Conservation (phyloP, 2,797 vertebrate species). For the Scyliorhinus canicula region DNA sequence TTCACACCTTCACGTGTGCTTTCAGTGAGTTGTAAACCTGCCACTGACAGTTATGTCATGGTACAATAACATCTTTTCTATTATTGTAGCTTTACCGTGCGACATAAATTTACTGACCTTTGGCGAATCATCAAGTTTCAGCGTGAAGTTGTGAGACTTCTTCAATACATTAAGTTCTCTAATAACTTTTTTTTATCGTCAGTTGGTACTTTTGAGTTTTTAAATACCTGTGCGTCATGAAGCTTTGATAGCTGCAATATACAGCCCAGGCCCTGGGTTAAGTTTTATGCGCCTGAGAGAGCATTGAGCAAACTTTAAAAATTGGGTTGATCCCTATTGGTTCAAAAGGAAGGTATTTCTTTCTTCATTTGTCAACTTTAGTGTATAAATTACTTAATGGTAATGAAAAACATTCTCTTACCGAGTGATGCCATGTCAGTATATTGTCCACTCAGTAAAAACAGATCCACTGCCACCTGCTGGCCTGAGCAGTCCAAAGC, state of each 20-base stretch:
- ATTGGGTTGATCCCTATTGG: not conserved
- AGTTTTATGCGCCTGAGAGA: not conserved
- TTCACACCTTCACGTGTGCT: not conserved
- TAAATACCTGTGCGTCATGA: not conserved
- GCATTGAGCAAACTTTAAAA: not conserved
- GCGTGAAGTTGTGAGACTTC: not conserved
- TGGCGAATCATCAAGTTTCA: not conserved
- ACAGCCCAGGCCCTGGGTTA: not conserved
- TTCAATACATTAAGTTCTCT: not conserved
- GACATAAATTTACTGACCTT: not conserved
- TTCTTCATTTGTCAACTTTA: not conserved
- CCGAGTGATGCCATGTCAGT: conserved; percentile 88
- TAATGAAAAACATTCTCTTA: conserved; percentile 52
- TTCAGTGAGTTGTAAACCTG: not conserved
- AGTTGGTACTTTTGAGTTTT: not conserved
- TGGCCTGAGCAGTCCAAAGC: conserved; percentile 97
- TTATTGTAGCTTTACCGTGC: not conserved
- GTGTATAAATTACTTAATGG: not conserved
- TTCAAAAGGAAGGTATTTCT: not conserved
- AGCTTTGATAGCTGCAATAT: not conserved
- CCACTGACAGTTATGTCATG: too few species aligned
- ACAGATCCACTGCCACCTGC: conserved; percentile 91
- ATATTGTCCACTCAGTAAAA: conserved; percentile 92
- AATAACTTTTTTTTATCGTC: not conserved
- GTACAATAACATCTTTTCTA: not conserved